A percentile compares a stretch with the other conserved stretches of the same genome.
phyloP scores from a whole-genome alignment of 2,113 vertebrate genomes.

The Candoia aspera region DNA sequence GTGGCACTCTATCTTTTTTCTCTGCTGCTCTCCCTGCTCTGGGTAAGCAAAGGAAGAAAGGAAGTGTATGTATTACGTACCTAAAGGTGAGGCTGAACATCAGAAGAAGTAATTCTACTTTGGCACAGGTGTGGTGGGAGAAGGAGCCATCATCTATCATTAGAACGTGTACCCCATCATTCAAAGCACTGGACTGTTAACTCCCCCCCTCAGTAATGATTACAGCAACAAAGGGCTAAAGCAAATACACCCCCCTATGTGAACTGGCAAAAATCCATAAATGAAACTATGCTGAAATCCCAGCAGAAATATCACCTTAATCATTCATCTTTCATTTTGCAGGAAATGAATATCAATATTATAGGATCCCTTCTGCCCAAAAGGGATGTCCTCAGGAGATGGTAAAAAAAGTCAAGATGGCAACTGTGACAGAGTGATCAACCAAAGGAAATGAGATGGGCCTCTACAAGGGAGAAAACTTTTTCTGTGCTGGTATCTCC shows the following conservation, averaged over 20 bases:
- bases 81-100: neutral
- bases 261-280: neutral
- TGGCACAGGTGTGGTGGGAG: neutral
- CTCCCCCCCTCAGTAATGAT: neutral
- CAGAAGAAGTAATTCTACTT: slow-evolving; percentile 28
- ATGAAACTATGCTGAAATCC: neutral
- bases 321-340: neutral
- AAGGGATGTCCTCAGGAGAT: neutral
- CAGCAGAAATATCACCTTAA: neutral
- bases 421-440: neutral
- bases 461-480: neutral
- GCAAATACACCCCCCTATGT: neutral
- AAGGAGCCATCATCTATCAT: neutral
- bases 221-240: neutral
- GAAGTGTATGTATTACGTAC: slow-evolving; percentile 36
- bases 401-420: neutral
- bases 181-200: neutral
- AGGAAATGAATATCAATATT: neutral
- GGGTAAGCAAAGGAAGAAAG: slow-evolving; percentile 34
- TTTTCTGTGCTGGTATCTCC: too few relatives aligned
- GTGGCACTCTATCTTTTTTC: slow-evolving; percentile 47
- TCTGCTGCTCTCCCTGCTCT: slow-evolving; percentile 48
- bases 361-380: neutral
- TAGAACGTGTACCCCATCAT: neutral
- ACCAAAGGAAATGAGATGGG: neutral